A percentile compares a stretch with the other conserved stretches of the same genome.
Evolutionary conservation across 92 coral and sea anemone genomes (phyloP).

Genomic region (Pocillopora grandis): DNA sequence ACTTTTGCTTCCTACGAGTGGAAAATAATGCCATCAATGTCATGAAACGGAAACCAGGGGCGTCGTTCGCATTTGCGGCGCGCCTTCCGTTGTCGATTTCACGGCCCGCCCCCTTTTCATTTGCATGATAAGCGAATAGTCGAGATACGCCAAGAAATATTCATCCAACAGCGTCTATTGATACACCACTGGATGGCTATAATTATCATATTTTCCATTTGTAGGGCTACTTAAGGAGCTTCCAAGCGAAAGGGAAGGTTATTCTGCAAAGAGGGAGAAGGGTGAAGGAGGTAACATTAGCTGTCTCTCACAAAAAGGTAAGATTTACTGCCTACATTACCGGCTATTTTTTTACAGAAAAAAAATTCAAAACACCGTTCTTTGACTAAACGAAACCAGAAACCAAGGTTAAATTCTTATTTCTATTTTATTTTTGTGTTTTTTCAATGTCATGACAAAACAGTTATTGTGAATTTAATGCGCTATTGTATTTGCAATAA

Average conservation of each 20-base stretch:
- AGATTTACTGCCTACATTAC: too few species aligned
- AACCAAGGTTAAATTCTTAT: too few species aligned
- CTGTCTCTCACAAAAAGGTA: neutral
- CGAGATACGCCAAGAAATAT: constrained; percentile 7
- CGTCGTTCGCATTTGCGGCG: neutral
- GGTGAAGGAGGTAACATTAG: neutral
- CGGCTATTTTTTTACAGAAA: too few species aligned
- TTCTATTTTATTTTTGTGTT: too few species aligned
- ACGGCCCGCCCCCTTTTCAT: constrained; percentile 4
- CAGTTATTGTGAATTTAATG: too few species aligned
- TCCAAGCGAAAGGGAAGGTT: neutral
- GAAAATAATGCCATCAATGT: constrained; percentile 12
- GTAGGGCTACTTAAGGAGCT: constrained; percentile 36
- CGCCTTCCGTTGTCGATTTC: constrained; percentile 19
- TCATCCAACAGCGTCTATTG: constrained; percentile 17
- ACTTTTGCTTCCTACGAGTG: constrained; percentile 3
- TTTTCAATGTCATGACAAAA: too few species aligned
- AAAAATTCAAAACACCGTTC: too few species aligned
- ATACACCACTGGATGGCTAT: constrained; percentile 41
- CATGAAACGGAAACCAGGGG: constrained; percentile 25
- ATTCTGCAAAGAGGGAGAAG: neutral
- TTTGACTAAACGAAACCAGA: too few species aligned
- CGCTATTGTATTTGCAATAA: too few species aligned
- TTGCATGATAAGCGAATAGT: constrained; percentile 11
- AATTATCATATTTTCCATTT: constrained; percentile 39